Percentiles rank a stretch among this genome's conserved stretches.
phyloP scores from a whole-genome alignment of 2,888 invertebrate genomes.

The Leucoma salicis region DNA sequence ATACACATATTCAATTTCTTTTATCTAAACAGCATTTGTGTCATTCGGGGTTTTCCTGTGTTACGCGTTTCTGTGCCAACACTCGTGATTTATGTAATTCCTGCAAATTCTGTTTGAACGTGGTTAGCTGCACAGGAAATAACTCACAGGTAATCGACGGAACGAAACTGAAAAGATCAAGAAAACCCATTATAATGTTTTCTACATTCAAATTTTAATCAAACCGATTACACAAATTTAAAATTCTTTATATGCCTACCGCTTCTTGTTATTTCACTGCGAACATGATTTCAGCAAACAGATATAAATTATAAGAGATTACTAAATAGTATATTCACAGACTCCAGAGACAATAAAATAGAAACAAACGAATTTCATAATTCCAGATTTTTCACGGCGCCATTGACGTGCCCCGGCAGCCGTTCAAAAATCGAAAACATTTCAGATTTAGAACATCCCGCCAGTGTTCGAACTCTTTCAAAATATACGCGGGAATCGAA shows the following conservation, averaged over 20 bases:
- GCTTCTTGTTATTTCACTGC: constrained; percentile 19
- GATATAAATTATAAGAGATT: constrained; percentile 8
- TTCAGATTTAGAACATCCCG: constrained; percentile 73
- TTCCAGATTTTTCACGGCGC: constrained; percentile 54
- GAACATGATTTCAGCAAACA: constrained; percentile 17
- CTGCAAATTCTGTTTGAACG: constrained; percentile 7
- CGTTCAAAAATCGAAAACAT: constrained; percentile 76
- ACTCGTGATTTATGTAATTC: constrained; percentile 14
- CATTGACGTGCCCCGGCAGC: constrained; percentile 67
- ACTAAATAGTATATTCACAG: constrained; percentile 31
- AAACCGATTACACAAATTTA: constrained; percentile 13
- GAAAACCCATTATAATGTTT: not conserved
- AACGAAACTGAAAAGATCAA: not conserved
- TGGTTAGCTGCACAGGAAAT: not conserved
- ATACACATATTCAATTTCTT: constrained; percentile 15
- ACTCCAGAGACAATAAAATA: constrained; percentile 32
- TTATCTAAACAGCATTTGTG: constrained; percentile 9
- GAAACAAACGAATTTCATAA: constrained; percentile 58
- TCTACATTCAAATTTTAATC: constrained; percentile 14
- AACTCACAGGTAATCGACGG: not conserved
- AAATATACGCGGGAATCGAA: constrained; percentile 76
- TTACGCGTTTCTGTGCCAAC: constrained; percentile 7
- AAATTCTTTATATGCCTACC: constrained; percentile 16
- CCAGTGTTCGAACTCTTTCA: constrained; percentile 69
- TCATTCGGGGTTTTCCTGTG: constrained; percentile 17